Base-by-base conservation (phyloP, 2,797 vertebrate genomes). In the Coluber constrictor region DNA sequence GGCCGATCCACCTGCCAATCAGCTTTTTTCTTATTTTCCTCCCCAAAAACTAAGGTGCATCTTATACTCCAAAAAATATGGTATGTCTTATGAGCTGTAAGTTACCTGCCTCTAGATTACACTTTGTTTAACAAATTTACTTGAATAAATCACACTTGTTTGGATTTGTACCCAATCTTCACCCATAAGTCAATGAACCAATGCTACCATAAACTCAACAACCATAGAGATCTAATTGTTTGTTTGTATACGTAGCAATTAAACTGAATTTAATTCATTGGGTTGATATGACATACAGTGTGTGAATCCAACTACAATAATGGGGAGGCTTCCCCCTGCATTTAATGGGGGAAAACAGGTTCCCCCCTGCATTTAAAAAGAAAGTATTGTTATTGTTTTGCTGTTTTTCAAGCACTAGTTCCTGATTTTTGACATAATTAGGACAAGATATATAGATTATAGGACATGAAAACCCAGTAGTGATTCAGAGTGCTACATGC, bases 401-500 rank as follows among this genome's bases (percentile, higher is more conserved):
- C 66, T 91, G 7, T 15, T 47, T 91, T 61, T 16, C 86, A 56
- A 83, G 79, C 1, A n/a, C 86, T n/a, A 18, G 13, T 8, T 4
- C 7, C 54, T 5, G 29, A 54, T 59, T 11, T 32, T 79, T 9
- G n/a, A 79, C 32, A 23, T 32, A 57, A 37, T 88, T 88, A 54
- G 61, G 47, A 83, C 29, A 92, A 9, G 74, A 90, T 87, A 74
- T 91, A 94, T 74, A 94, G 89, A 88, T 57, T 55, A 93, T 86
- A 20, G 11, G 66, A 66, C 11, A 27, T 83, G 56, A 54, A 92
- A 95, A 92, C 89, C 88, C 29, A 55, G 56, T 20, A 89, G 61
- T 37, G 89, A 89, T 86, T 66, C 66, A 37, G 15, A 74, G 57
- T 88, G 90, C 90, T 47, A 54, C 37, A n/a, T 11, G 37, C 61